Evolutionary conservation across 2,888 invertebrate species (phyloP).

Genomic region (Dasysyrphus albostriatus): DNA sequence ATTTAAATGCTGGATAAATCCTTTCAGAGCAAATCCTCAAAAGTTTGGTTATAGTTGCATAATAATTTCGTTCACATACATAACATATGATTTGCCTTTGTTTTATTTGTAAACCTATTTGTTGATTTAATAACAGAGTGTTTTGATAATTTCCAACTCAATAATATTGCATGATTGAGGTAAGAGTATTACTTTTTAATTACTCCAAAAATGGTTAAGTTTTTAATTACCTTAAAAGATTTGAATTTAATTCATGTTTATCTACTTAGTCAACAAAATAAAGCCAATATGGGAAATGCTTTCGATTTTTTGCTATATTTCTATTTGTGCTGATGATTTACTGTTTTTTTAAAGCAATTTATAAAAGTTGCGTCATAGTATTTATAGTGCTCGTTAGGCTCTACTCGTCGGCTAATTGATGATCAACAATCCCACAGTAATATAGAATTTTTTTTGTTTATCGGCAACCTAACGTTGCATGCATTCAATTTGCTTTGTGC

Average conservation of each 20-base stretch:
- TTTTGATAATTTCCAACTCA: background rate
- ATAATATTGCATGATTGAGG: background rate
- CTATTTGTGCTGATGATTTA: slow-evolving; percentile 1
- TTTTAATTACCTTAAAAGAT: background rate
- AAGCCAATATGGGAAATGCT: background rate
- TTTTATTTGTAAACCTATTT: background rate
- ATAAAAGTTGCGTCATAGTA: too few relatives aligned
- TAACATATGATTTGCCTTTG: background rate
- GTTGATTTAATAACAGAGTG: background rate
- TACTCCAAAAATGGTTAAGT: background rate
- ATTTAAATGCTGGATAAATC: background rate
- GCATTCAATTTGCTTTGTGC: too few relatives aligned
- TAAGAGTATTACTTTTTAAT: background rate
- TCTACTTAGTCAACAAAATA: background rate
- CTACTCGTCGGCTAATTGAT: too few relatives aligned
- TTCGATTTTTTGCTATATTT: background rate
- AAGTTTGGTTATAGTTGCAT: background rate
- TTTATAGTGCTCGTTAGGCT: too few relatives aligned
- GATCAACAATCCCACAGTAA: too few relatives aligned
- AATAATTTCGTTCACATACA: background rate
- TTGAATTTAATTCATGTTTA: background rate
- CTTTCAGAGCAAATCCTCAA: background rate
- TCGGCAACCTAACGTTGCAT: too few relatives aligned
- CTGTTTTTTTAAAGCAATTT: too few relatives aligned
- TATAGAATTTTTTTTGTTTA: too few relatives aligned